A percentile compares a stretch with the other conserved stretches of the same genome.
phyloP scores from a whole-genome alignment of 2,888 invertebrate species.

The Argyresthia goedartella region DNA sequence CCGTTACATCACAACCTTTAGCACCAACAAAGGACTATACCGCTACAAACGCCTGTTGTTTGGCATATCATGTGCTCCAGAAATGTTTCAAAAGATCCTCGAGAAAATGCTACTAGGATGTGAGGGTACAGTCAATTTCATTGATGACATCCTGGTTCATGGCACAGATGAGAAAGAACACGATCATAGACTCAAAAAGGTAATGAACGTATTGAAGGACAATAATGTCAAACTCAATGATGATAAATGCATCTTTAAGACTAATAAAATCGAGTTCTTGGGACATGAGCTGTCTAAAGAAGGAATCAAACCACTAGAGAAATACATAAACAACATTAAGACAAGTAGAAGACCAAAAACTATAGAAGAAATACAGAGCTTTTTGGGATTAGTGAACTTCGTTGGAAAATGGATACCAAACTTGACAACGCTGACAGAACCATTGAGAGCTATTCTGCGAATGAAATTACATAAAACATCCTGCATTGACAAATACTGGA shows the following conservation, averaged over 20 bases:
- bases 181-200: neutral
- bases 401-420: conserved; percentile 18
- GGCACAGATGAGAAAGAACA: conserved; percentile 1
- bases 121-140: conserved; percentile 17
- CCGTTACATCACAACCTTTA: conserved; percentile 20
- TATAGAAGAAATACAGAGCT: conserved; percentile 20
- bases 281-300: conserved; percentile 9
- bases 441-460: conserved; percentile 7
- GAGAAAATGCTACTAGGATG: conserved; percentile 16
- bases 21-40: conserved; percentile 13
- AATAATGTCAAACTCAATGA: conserved; percentile 3
- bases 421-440: conserved; percentile 15
- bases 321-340: conserved; percentile 13
- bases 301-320: conserved; percentile 15
- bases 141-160: conserved; percentile 19
- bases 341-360: conserved; percentile 12
- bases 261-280: conserved; percentile 2
- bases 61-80: conserved; percentile 5
- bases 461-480: conserved; percentile 8
- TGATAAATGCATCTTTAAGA: conserved; percentile 4
- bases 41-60: conserved; percentile 4
- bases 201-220: neutral
- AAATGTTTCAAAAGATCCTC: conserved; percentile 5
- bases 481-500: conserved; percentile 8
- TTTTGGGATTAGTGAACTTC: conserved; percentile 20